A percentile compares a stretch with the other conserved stretches of the same genome.
Evolutionary conservation across 1,140 invertebrate genomes (phyloP).

Genomic region (Drosophila auraria): DNA sequence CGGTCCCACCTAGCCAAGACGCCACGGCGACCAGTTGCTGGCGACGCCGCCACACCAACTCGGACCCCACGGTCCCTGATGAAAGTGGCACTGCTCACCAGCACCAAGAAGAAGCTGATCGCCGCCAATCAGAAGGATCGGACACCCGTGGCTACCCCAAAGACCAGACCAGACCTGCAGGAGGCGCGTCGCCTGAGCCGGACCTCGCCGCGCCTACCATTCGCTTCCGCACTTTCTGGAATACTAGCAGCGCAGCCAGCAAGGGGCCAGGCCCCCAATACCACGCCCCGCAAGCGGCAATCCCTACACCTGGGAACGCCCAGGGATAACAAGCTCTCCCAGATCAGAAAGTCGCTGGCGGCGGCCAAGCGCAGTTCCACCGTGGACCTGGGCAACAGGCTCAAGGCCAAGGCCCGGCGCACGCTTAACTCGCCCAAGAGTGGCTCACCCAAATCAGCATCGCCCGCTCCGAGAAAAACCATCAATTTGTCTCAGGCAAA

Average conservation of each 20-base stretch:
- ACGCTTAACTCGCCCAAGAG: conserved; percentile 56
- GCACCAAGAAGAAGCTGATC: conserved; percentile 76
- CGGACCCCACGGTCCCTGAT: conserved; percentile 75
- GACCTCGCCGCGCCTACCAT: conserved; percentile 53
- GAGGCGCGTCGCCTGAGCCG: conserved; percentile 43
- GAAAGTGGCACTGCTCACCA: conserved; percentile 73
- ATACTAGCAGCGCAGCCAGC: neutral
- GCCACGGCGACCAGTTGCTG: conserved; percentile 24
- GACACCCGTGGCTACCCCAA: conserved; percentile 16
- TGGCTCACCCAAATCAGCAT: conserved; percentile 22
- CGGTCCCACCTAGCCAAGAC: conserved; percentile 23
- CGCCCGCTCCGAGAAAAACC: neutral
- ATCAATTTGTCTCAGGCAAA: neutral
- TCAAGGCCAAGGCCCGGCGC: conserved; percentile 67
- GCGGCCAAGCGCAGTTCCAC: conserved; percentile 42
- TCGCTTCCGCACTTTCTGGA: conserved; percentile 12
- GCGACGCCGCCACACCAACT: conserved; percentile 52
- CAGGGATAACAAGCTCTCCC: conserved; percentile 59
- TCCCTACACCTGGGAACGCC: conserved; percentile 29
- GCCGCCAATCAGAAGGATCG: conserved; percentile 7
- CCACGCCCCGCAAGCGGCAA: conserved; percentile 42
- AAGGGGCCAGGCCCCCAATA: conserved; percentile 23
- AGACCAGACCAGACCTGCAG: conserved; percentile 6
- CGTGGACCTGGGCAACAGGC: conserved; percentile 45
- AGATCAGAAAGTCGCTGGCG: conserved; percentile 57